A percentile compares a stretch with the other conserved stretches of the same genome.
Evolutionary conservation across 2,888 invertebrate species (phyloP).

Genomic region (Mantis religiosa): DNA sequence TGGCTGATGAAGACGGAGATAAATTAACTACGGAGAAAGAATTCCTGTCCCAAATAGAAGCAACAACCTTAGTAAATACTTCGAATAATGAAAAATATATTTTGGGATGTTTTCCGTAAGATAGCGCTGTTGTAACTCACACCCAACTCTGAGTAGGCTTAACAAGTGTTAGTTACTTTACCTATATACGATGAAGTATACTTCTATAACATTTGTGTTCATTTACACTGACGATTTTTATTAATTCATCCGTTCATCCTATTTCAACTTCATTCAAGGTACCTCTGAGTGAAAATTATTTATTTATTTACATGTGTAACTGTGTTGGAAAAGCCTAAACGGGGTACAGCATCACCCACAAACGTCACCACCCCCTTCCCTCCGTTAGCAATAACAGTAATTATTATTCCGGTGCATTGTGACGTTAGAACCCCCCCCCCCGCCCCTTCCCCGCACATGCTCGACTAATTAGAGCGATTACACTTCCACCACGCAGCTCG

Average conservation of each 20-base stretch:
- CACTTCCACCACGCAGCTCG: conserved; percentile 1
- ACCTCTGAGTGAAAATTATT: background rate
- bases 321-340: background rate
- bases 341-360: background rate
- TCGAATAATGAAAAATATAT: too few relatives aligned
- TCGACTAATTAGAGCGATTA: conserved; percentile 10
- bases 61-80: too few relatives aligned
- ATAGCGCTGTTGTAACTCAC: too few relatives aligned
- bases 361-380: background rate
- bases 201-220: too few relatives aligned
- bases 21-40: too few relatives aligned
- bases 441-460: background rate
- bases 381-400: background rate
- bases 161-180: too few relatives aligned
- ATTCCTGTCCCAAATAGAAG: too few relatives aligned
- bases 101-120: too few relatives aligned
- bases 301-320: background rate
- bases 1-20: too few relatives aligned
- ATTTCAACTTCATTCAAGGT: background rate
- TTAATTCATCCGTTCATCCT: background rate
- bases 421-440: background rate
- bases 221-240: too few relatives aligned
- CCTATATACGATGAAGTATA: too few relatives aligned
- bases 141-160: too few relatives aligned
- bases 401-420: background rate